A percentile compares a stretch with the other conserved stretches of the same genome.
Conservation (phyloP, 92 coral and sea anemone genomes). For the Scolanthus callimorphus region DNA sequence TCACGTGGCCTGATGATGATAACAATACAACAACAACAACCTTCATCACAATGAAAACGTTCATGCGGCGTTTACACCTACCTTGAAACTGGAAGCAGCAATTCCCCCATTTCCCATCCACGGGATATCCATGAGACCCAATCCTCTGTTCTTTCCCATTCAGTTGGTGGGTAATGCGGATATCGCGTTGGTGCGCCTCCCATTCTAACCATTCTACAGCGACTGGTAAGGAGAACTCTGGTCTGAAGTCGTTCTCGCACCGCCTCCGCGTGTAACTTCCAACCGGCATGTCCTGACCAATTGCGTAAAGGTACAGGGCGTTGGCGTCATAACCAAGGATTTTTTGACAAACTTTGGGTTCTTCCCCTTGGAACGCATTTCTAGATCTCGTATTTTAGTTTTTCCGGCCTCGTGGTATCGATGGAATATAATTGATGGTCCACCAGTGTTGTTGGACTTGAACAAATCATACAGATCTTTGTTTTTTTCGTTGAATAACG, state of each 20-base stretch:
- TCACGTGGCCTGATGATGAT: too few relatives aligned
- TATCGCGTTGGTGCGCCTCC: too few relatives aligned
- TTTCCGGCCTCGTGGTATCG: conserved; percentile 25
- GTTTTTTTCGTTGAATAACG: conserved; percentile 9
- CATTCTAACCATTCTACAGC: conserved; percentile 15
- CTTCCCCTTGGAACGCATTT: conserved; percentile 13
- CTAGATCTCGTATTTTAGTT: conserved; percentile 10
- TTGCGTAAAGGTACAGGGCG: conserved; percentile 26
- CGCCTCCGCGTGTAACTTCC: conserved; percentile 8
- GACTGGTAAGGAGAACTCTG: neutral
- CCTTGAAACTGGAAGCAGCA: neutral
- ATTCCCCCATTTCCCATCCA: conserved; percentile 12
- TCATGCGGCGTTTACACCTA: too few relatives aligned
- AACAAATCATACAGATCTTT: conserved; percentile 25
- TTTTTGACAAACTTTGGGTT: conserved; percentile 2
- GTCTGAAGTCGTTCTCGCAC: conserved; percentile 4
- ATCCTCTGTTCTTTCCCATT: conserved; percentile 12
- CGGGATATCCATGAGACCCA: conserved; percentile 7
- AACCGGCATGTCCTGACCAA: conserved; percentile 17
- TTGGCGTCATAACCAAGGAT: conserved; percentile 26
- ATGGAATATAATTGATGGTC: conserved; percentile 25
- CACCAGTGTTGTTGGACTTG: conserved; percentile 22
- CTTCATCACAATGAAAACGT: too few relatives aligned
- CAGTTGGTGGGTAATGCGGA: conserved; percentile 1
- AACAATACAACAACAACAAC: neutral